Percentiles rank a stretch among this genome's conserved stretches.
These are phyloP conservation scores for Dicerorhinus sumatrensis DNA, from an alignment of 2,113 vertebrate species.

Conservation along the genomic window DNA sequence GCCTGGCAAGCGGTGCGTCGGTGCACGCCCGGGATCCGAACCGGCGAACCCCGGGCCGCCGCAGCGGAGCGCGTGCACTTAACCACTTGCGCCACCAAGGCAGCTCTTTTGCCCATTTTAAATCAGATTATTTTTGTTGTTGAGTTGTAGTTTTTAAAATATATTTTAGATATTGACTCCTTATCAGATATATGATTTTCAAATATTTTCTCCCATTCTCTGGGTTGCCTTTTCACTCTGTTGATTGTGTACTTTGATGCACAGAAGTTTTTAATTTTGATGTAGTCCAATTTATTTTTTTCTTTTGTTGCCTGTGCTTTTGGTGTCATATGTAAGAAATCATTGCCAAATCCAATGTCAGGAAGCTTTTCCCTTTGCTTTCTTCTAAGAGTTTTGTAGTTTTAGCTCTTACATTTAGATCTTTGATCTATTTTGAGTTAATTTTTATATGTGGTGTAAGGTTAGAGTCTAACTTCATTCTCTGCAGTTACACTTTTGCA, in stretches of 20 bases:
- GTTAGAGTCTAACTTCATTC: neutral
- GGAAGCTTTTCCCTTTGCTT: neutral
- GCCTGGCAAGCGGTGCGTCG: too few species aligned
- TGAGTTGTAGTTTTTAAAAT: conserved; percentile 4
- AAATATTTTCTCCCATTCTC: conserved; percentile 11
- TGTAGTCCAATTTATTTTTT: neutral
- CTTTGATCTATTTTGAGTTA: neutral
- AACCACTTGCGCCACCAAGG: too few species aligned
- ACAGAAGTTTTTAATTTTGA: conserved; percentile 26
- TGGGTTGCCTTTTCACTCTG: conserved; percentile 23
- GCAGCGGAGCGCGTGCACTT: too few species aligned
- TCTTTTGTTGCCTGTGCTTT: neutral
- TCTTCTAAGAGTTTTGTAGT: conserved; percentile 28
- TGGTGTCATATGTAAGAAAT: neutral
- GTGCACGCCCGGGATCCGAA: too few species aligned
- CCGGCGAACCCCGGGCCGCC: too few species aligned
- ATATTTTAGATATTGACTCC: neutral
- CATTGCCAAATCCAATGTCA: neutral
- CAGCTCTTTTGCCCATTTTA: neutral
- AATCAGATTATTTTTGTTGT: conserved; percentile 42
- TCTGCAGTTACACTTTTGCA: neutral
- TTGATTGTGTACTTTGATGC: neutral
- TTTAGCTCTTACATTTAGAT: neutral
- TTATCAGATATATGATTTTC: neutral
- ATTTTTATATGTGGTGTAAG: neutral